Conservation (phyloP, 2,888 invertebrate species). For the Sphaerophoria rueppellii region DNA sequence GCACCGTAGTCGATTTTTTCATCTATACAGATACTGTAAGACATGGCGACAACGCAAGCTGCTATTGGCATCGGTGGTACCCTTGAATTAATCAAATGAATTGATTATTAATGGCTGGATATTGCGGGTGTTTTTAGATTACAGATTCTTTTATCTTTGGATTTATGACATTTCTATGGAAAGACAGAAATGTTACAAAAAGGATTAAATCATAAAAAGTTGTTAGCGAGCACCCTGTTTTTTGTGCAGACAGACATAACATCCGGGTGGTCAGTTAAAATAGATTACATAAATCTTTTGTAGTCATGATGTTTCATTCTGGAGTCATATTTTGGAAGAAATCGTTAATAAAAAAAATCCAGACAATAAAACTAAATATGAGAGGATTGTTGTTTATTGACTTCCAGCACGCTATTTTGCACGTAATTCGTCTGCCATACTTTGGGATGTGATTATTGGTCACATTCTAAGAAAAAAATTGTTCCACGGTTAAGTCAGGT, state of each 20-base stretch:
- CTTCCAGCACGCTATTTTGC: too few relatives aligned
- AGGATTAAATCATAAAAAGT: slow-evolving; percentile 51
- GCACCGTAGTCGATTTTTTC: slow-evolving; percentile 5
- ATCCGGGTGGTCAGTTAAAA: slow-evolving; percentile 41
- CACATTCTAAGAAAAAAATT: too few relatives aligned
- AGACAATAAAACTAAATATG: too few relatives aligned
- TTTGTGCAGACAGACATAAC: not conserved
- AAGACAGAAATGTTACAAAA: slow-evolving; percentile 38
- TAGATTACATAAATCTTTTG: too few relatives aligned
- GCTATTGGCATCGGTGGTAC: slow-evolving; percentile 20
- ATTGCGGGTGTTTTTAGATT: slow-evolving; percentile 56
- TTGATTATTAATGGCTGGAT: slow-evolving; percentile 57
- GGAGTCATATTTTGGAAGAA: too few relatives aligned
- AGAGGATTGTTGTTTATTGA: too few relatives aligned
- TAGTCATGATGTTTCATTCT: too few relatives aligned
- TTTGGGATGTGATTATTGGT: too few relatives aligned
- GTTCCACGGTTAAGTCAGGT: too few relatives aligned
- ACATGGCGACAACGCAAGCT: not conserved
- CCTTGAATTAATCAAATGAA: slow-evolving; percentile 72
- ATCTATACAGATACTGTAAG: too few relatives aligned
- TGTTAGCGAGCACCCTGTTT: not conserved
- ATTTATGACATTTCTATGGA: slow-evolving; percentile 31
- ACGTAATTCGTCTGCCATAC: too few relatives aligned
- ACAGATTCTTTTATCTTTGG: slow-evolving; percentile 14
- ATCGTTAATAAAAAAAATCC: too few relatives aligned